Evolutionary conservation across 2,888 invertebrate genomes (phyloP), one percentile per base, ranked within the genome.

Genomic region (Scrobipalpa costella): DNA sequence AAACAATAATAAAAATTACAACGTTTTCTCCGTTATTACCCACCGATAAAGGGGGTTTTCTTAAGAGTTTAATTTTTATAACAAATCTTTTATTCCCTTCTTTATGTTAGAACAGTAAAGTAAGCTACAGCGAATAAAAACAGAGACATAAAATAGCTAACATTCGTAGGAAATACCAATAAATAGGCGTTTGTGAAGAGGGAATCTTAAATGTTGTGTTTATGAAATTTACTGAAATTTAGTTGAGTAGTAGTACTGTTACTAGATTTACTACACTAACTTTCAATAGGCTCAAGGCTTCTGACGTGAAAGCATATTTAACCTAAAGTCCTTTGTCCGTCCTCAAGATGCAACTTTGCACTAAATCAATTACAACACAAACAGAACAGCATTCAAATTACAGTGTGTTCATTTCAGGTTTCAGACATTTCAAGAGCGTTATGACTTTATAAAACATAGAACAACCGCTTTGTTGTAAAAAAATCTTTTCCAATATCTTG

Each of bases 41-140:
- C 67, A 67, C 67, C 78, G 80, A 81, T 84, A 85, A 84, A 79
- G 77, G 81, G 80, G 76, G 77, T 77, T 80, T 80, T 81, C 79
- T 84, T 85, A 84, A 85, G 86, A 86, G 83, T 88, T 87, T 87
- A 89, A 88, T 88, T 90, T 88, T 88, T 86, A 87, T 75, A 84
- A 80, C 84, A 84, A 86, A 85, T 86, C 86, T 87, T 88, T 88
- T 88, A 88, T 85, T 85, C 64, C 74, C 75, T 66, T 69, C 71
- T 86, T 88, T 87, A 86, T 85, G 84, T 77, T 74, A 70, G 67
- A 77, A 80, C 81, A 81, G 82, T 87, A 84, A 86, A 87, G 79
- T 73, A 27, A 78, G 83, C 77, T 80, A 81, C 76, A 71, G 82
- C 72, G 72, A 83, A 86, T 84, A 83, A 85, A 84, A 85, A 75